phyloP scores from a whole-genome alignment of 2,797 vertebrate species.

The Antrozous pallidus region DNA sequence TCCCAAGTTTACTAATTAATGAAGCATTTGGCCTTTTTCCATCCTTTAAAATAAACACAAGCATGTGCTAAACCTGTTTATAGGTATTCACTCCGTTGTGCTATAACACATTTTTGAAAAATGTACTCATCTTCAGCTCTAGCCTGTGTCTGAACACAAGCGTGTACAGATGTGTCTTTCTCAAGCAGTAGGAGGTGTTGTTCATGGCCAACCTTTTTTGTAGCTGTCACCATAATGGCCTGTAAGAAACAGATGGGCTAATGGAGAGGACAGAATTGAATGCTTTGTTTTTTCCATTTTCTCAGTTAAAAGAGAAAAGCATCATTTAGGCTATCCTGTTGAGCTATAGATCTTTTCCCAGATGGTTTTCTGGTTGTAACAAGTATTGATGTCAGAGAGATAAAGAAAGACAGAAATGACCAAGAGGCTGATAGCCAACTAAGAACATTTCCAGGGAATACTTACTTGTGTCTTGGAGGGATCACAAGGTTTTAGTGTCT shows the following conservation, averaged over 20 bases:
- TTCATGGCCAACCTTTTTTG: not conserved
- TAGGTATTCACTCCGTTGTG: not conserved
- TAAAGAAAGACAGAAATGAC: not conserved
- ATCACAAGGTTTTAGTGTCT: not conserved
- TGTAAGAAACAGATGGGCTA: constrained; percentile 32
- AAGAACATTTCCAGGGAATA: not conserved
- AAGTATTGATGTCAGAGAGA: constrained; percentile 14
- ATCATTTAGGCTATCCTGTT: not conserved
- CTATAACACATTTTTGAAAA: not conserved
- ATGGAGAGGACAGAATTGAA: not conserved
- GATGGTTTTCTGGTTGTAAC: constrained; percentile 23
- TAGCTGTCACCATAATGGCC: constrained; percentile 37
- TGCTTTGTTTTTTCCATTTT: constrained; percentile 25
- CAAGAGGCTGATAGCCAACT: not conserved
- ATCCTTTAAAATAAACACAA: not conserved
- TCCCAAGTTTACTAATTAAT: not conserved
- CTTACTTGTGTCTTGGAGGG: not conserved
- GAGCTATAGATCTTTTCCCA: constrained; percentile 41
- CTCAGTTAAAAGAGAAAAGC: constrained; percentile 32
- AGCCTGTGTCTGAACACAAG: not conserved
- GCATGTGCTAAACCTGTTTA: not conserved
- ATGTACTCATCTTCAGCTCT: not conserved
- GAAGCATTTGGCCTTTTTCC: not conserved
- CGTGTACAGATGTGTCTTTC: not conserved
- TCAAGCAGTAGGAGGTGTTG: not conserved